Evolutionary conservation across 2,797 vertebrate genomes (phyloP).

Genomic region (Brachymystax lenok): DNA sequence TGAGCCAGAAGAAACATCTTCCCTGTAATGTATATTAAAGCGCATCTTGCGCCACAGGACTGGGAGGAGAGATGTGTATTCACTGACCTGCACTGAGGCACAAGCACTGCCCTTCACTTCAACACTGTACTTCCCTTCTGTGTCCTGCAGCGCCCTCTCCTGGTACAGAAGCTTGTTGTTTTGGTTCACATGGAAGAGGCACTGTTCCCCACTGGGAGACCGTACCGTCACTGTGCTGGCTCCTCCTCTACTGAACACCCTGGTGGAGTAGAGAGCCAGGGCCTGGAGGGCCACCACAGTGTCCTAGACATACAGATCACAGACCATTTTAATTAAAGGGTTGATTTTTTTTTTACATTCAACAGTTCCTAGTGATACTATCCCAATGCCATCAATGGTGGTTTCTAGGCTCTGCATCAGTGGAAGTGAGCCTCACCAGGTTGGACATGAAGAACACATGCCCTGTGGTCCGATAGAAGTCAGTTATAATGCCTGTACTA

Average conservation of each 20-base stretch:
- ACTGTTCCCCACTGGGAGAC: constrained; percentile 60
- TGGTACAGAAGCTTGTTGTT: constrained; percentile 83
- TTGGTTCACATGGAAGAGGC: constrained; percentile 71
- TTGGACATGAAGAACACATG: too few relatives aligned
- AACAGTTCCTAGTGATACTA: too few relatives aligned
- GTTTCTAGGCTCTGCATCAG: too few relatives aligned
- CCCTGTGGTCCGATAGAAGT: too few relatives aligned
- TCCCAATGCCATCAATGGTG: too few relatives aligned
- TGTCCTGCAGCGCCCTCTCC: constrained; percentile 62
- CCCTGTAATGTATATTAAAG: background rate
- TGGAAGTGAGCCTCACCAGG: too few relatives aligned
- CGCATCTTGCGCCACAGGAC: background rate
- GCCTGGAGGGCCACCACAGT: constrained; percentile 86
- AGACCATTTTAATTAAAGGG: too few relatives aligned
- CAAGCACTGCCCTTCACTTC: constrained; percentile 75
- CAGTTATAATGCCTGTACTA: too few relatives aligned
- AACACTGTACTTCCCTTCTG: constrained; percentile 67
- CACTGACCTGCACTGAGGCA: constrained; percentile 77
- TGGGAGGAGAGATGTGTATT: background rate
- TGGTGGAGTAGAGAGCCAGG: constrained; percentile 79
- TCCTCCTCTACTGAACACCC: constrained; percentile 72
- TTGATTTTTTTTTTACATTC: too few relatives aligned
- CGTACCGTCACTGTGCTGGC: constrained; percentile 71
- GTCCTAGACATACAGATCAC: constrained; percentile 54
- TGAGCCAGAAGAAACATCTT: background rate